Percentiles rank a stretch among this genome's conserved stretches.
Evolutionary conservation across 2,797 vertebrate species (phyloP).

Genomic region (Myiothlypis chrysogaster): DNA sequence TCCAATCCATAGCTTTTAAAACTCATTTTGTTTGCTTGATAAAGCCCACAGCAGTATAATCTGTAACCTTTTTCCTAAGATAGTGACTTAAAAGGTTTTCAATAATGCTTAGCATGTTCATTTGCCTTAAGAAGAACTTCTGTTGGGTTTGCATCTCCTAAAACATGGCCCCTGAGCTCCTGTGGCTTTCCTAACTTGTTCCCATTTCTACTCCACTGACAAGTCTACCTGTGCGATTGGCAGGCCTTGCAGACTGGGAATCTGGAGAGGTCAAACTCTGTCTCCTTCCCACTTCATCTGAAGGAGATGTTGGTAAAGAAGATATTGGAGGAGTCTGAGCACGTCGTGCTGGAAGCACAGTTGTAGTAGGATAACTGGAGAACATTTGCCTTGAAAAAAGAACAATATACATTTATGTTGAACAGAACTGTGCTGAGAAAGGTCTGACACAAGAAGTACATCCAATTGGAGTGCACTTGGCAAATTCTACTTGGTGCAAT

Average conservation of each 20-base stretch:
- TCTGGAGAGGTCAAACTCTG: conserved; percentile 96
- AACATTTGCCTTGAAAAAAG: conserved; percentile 91
- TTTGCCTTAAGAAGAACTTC: neutral
- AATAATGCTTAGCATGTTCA: neutral
- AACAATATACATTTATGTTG: neutral
- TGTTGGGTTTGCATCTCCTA: neutral
- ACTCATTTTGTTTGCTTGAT: neutral
- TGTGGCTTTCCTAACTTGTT: neutral
- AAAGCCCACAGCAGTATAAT: neutral
- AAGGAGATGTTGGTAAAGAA: conserved; percentile 94
- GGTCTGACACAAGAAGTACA: neutral
- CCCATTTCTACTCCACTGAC: neutral
- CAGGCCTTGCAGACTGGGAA: conserved; percentile 86
- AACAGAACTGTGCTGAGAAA: neutral
- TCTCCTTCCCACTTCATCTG: conserved; percentile 91
- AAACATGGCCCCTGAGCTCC: neutral
- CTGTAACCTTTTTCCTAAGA: neutral
- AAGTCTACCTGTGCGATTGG: conserved; percentile 85
- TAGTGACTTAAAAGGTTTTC: neutral
- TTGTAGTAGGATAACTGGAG: conserved; percentile 97
- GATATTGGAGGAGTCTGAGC: conserved; percentile 96
- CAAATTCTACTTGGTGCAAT: neutral
- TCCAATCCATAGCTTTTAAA: neutral
- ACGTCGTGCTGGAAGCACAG: conserved; percentile 87
- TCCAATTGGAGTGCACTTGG: neutral